Evolutionary conservation across 2,797 vertebrate species (phyloP), one percentile per base, ranked within the genome.

Genomic region (Peromyscus melanophrys): DNA sequence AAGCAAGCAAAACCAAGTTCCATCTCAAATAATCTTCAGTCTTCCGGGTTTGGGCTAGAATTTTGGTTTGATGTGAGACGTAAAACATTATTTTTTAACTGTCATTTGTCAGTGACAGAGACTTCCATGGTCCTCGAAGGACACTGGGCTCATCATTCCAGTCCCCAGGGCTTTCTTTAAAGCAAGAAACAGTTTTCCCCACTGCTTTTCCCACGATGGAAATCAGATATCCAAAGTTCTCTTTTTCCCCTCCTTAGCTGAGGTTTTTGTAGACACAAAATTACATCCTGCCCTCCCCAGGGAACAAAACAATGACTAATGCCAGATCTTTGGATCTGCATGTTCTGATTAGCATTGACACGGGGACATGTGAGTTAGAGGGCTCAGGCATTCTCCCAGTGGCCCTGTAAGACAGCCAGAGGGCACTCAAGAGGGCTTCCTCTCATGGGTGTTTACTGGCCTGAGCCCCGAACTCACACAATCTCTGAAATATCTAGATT

Each of bases 1-100:
- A 40, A 97, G 2, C 55, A 61, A 92, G 67, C 92, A 92, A 96
- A 96, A 43, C n/a, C 29, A 31, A 97, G 67, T 55, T 92, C 80
- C 55, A 17, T 75, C 85, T 93, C 43, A 69, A 40, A 71, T 43
- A 63, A 17, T 65, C 67, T 63, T 37, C 29, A 71, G 84, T 82
- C n/a, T 52, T 82, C 84, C 71, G 13, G 37, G 9, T 77, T 87
- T 57, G 40, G 57, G 90, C 46, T 61, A 10, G 40, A 29, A 27
- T 88, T 87, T 67, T 49, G 76, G 34, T 78, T 71, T 76, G 65
- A 14, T 73, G 46, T 46, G 27, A 49, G 23, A 90, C 69, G 46
- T 77, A 93, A 95, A 92, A 85, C 63, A 75, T 76, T 86, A 78
- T 65, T 65, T 88, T 55, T 92, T 88, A 85, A 52, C 59, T 29